Conservation (phyloP, 2,113 vertebrate genomes). For the Acinonyx jubatus region DNA sequence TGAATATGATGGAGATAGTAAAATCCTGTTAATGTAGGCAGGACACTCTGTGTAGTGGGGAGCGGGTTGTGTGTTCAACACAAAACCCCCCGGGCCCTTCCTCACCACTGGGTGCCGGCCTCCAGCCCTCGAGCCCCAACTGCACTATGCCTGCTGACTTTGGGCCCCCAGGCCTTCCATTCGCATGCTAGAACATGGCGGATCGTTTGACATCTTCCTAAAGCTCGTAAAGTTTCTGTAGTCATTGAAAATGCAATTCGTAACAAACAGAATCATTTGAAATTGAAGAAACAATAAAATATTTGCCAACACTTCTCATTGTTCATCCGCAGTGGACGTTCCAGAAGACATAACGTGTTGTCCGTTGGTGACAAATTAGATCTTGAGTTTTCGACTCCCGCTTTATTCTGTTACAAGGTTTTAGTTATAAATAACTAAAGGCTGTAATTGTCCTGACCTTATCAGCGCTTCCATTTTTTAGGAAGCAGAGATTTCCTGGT, state of each 20-base stretch:
- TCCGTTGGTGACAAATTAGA: background rate
- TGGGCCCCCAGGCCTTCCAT: background rate
- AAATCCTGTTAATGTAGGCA: background rate
- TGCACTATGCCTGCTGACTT: background rate
- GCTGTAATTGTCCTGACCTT: constrained; percentile 8
- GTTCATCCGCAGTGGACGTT: background rate
- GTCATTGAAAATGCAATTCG: background rate
- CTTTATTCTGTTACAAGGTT: background rate
- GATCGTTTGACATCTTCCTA: background rate
- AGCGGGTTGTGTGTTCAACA: background rate
- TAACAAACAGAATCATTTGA: background rate
- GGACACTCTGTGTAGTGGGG: background rate
- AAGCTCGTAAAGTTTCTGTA: background rate
- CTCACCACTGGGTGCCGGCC: too few species aligned
- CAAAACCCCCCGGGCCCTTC: too few species aligned
- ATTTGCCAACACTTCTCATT: background rate
- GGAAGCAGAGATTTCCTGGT: constrained; percentile 5
- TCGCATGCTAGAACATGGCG: background rate
- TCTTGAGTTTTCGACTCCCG: background rate
- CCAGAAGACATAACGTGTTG: background rate
- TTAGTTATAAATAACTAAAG: background rate
- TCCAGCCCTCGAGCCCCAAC: background rate
- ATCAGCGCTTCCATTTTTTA: background rate
- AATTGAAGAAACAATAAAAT: background rate
- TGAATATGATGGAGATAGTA: background rate